Base-by-base conservation (phyloP, 2,113 vertebrate genomes). In the Columba livia region DNA sequence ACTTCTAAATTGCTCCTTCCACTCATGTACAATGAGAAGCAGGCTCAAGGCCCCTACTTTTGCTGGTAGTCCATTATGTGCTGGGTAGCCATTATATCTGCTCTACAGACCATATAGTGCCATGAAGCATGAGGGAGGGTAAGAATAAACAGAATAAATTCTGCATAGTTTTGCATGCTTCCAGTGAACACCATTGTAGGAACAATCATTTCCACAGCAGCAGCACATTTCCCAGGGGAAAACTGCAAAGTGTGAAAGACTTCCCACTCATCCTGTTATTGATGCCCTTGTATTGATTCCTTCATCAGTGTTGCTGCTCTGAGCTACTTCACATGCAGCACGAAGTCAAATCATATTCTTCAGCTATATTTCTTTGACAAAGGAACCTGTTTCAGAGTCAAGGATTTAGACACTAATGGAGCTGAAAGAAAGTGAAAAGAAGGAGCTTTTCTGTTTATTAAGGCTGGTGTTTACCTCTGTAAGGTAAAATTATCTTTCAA, bases 291-390 rank as follows among this genome's bases (percentile, higher is more conserved):
- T 95, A 96, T 93, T 56, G 88, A 96, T 96, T 95, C 54, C 62
- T 89, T 83, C 88, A 60, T 83, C 50, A 93, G 69, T 24, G 31
- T 24, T 62, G 53, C 73, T 86, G 65, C 62, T 91, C 64, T 88
- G 72, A 94, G 82, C 90, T 95, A 57, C 73, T 95, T 96, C 94
- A 60, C 36, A 72, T 74, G 80, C 93, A 90, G 57, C 40, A 85
- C 31, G 47, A 78, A 91, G 64, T 80, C 34, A 18, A 94, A 83
- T 60, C 79, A 60, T 79, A 51, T 17, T 90, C 77, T 90, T 71
- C 13, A 50, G 48, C 53, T 81, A 1, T 65, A 67, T 84, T 88
- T 96, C 53, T 94, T 89, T 78, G 77, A 83, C 78, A 90, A 92
- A 83, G 19, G 28, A 87, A 40, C 17, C 42, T 94, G 34, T 81